A percentile compares a stretch with the other conserved stretches of the same genome.
phyloP scores from a whole-genome alignment of 2,113 vertebrate species.

The Xenotilapia leptura region DNA sequence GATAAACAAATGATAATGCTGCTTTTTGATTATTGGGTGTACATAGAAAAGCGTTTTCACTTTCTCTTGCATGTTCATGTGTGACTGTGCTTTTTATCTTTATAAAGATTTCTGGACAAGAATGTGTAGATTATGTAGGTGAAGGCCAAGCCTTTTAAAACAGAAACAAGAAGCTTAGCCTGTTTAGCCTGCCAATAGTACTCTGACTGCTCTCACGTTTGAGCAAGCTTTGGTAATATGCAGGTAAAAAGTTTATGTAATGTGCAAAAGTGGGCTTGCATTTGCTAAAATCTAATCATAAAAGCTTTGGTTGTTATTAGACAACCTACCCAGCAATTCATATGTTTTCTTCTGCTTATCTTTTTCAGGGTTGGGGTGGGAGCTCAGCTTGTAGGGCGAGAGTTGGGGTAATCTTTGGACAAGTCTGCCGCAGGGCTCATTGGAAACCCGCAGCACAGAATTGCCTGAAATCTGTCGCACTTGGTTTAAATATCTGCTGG shows the following conservation, averaged over 20 bases:
- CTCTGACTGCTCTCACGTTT: neutral
- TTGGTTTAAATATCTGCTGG: neutral
- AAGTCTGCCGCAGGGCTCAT: neutral
- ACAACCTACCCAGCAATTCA: neutral
- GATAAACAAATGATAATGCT: neutral
- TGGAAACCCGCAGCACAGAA: neutral
- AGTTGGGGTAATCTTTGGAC: neutral
- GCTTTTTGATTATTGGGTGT: neutral
- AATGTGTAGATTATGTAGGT: neutral
- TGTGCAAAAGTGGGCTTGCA: neutral
- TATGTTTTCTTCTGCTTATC: neutral
- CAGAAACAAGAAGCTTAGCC: neutral
- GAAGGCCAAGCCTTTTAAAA: neutral
- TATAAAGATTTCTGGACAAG: neutral
- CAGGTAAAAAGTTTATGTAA: neutral
- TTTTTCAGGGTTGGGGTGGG: neutral
- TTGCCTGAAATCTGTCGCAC: neutral
- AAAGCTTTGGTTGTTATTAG: neutral
- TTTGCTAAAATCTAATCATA: neutral
- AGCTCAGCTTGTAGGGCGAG: neutral
- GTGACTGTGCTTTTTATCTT: neutral
- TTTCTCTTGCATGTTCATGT: neutral
- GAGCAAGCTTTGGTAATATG: neutral
- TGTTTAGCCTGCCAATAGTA: neutral
- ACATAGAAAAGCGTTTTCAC: neutral